A percentile compares a stretch with the other conserved stretches of the same genome.
Evolutionary conservation across 2,888 invertebrate genomes (phyloP).

Genomic region (Himalopsyche kuldschensis): DNA sequence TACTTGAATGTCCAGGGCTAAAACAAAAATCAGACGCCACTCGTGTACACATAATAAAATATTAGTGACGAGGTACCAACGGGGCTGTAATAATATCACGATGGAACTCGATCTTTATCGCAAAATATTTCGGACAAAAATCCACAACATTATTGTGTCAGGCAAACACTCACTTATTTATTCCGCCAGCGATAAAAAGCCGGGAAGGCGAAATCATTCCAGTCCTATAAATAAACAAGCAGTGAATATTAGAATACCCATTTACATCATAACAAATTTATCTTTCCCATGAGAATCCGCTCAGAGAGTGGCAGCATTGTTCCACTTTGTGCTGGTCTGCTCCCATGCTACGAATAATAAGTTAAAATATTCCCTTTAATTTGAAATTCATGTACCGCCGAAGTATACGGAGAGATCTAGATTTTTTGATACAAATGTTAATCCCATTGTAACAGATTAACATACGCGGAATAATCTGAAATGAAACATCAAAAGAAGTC

Average conservation of each 20-base stretch:
- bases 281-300: slow-evolving; percentile 6
- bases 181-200: neutral
- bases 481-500: too few species aligned
- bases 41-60: too few species aligned
- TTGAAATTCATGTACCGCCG: neutral
- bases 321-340: neutral
- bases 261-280: slow-evolving; percentile 20
- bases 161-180: neutral
- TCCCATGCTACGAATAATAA: neutral
- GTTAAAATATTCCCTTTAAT: neutral
- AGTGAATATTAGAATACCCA: neutral
- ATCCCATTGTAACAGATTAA: neutral
- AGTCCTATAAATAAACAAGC: neutral
- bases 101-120: neutral
- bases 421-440: neutral
- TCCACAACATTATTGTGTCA: neutral
- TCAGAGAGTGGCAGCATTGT: neutral
- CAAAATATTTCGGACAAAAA: neutral
- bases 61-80: too few species aligned
- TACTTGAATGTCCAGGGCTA: too few species aligned
- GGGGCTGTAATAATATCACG: neutral
- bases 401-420: neutral
- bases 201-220: neutral
- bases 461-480: neutral
- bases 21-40: too few species aligned